These are phyloP conservation scores for Pipa parva DNA, from an alignment of 2,113 vertebrate species.

Conservation along the genomic window DNA sequence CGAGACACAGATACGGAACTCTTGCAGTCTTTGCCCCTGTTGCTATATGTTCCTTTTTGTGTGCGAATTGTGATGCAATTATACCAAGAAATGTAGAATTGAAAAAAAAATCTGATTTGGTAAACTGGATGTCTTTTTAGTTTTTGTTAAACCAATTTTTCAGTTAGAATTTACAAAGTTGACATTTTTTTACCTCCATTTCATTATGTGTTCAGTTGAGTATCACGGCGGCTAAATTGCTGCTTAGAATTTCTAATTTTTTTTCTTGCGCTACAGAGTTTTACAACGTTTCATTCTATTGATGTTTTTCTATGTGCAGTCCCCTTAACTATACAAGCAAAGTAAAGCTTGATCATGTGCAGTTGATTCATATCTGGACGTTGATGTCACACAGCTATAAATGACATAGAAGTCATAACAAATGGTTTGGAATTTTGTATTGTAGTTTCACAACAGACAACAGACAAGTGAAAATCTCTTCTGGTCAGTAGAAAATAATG, in stretches of 20 bases:
- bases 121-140: slow-evolving; percentile 58
- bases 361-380: background rate
- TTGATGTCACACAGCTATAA: too few species aligned
- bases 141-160: slow-evolving; percentile 74
- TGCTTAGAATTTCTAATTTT: slow-evolving; percentile 74
- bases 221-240: slow-evolving; percentile 79
- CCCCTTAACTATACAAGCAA: background rate
- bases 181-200: slow-evolving; percentile 70
- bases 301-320: background rate
- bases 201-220: slow-evolving; percentile 75
- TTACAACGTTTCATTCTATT: slow-evolving; percentile 28
- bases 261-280: slow-evolving; percentile 66
- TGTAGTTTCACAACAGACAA: too few species aligned
- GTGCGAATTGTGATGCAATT: too few species aligned
- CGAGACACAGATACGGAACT: too few species aligned
- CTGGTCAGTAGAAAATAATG: background rate
- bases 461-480: slow-evolving; percentile 58
- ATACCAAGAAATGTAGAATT: too few species aligned
- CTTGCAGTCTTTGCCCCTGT: too few species aligned
- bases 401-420: too few species aligned
- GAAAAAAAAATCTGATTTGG: too few species aligned
- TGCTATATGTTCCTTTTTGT: too few species aligned
- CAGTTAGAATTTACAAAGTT: slow-evolving; percentile 80
- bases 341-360: background rate
- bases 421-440: too few species aligned